These are phyloP conservation scores for Falco peregrinus DNA, from an alignment of 2,797 vertebrate genomes.

Conservation along the genomic window DNA sequence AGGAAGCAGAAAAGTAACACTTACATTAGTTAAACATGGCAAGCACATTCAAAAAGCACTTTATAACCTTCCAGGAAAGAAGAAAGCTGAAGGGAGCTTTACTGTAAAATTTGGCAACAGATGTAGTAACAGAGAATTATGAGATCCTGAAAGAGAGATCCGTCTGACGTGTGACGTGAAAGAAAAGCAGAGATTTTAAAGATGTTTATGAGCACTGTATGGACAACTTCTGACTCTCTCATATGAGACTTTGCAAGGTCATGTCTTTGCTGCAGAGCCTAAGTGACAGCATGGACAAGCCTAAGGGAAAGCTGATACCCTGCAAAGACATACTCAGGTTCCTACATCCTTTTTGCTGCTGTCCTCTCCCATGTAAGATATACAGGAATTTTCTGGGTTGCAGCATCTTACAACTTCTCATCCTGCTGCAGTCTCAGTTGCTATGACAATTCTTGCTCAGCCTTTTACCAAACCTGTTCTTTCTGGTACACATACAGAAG, in stretches of 20 bases:
- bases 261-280: background rate
- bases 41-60: background rate
- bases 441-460: slow-evolving; percentile 18
- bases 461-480: background rate
- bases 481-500: background rate
- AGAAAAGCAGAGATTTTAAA: background rate
- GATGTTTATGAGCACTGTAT: background rate
- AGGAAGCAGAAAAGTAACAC: background rate
- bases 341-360: background rate
- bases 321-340: background rate
- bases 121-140: background rate
- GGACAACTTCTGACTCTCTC: background rate
- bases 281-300: background rate
- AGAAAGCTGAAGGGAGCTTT: background rate
- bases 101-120: background rate
- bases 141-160: background rate
- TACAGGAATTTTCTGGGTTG: background rate
- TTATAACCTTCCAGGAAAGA: background rate
- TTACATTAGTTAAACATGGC: background rate
- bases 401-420: background rate
- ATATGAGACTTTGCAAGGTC: background rate
- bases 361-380: background rate
- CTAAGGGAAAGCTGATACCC: background rate
- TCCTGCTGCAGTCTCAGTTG: slow-evolving; percentile 21
- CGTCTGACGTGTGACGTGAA: background rate